Evolutionary conservation across 1,140 invertebrate species (phyloP).

Genomic region (Drosophila nasuta): DNA sequence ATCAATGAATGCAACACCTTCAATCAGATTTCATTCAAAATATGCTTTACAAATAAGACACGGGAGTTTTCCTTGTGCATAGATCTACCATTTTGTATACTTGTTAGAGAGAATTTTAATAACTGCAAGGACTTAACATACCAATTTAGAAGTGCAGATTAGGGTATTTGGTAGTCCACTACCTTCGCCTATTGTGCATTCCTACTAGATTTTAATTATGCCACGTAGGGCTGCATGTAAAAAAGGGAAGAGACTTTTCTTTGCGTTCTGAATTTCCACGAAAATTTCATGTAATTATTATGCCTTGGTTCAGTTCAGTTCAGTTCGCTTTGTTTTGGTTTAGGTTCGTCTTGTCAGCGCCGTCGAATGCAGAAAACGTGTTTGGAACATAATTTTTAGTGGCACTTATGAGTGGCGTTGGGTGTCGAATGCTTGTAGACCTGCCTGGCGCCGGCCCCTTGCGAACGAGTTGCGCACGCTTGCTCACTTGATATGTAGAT

Average conservation of each 20-base stretch:
- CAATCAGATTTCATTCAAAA: background rate
- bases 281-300: conserved; percentile 75
- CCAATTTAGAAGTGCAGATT: background rate
- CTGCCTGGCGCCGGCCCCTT: conserved; percentile 54
- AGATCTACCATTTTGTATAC: too few species aligned
- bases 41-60: background rate
- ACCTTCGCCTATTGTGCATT: background rate
- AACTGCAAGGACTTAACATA: too few species aligned
- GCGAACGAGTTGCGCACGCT: conserved; percentile 34
- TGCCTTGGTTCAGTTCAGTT: conserved; percentile 29
- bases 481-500: conserved; percentile 44
- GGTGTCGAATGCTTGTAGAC: conserved; percentile 10
- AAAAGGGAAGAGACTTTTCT: conserved; percentile 7
- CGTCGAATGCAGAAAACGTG: conserved; percentile 38
- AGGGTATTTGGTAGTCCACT: background rate
- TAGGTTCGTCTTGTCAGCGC: conserved; percentile 26
- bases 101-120: too few species aligned
- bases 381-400: conserved; percentile 62
- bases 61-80: too few species aligned
- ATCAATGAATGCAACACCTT: background rate
- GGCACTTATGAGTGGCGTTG: conserved; percentile 2
- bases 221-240: conserved; percentile 59
- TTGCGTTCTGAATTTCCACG: conserved; percentile 73
- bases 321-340: conserved; percentile 11
- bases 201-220: conserved; percentile 66